A percentile compares a stretch with the other conserved stretches of the same genome.
These are phyloP conservation scores for Cyprinodon tularosa DNA, from an alignment of 2,113 vertebrate genomes.

Conservation along the genomic window DNA sequence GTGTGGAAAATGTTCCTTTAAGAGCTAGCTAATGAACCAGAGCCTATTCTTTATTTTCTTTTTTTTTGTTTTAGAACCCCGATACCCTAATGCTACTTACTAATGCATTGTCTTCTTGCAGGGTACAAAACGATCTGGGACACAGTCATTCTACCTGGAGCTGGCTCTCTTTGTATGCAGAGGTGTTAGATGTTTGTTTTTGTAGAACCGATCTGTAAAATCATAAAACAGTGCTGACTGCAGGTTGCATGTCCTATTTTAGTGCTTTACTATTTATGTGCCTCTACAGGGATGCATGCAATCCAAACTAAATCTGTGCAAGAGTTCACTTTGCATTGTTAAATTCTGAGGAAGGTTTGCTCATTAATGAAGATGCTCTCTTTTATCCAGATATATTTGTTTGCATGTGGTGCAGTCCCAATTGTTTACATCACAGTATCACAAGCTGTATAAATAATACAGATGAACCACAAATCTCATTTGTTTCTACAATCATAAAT, in stretches of 20 bases:
- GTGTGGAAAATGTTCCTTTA: background rate
- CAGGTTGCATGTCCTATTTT: slow-evolving; percentile 54
- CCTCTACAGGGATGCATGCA: slow-evolving; percentile 14
- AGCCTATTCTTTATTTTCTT: slow-evolving; percentile 1
- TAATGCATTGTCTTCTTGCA: background rate
- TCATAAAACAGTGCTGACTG: slow-evolving; percentile 60
- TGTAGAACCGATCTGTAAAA: slow-evolving; percentile 34
- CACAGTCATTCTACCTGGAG: slow-evolving; percentile 17
- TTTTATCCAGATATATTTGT: background rate
- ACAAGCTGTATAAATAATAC: background rate
- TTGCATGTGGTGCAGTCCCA: background rate
- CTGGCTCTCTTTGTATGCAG: slow-evolving; percentile 14
- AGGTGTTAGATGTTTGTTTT: slow-evolving; percentile 35
- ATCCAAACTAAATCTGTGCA: slow-evolving; percentile 31
- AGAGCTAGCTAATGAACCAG: background rate
- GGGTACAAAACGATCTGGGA: slow-evolving; percentile 32
- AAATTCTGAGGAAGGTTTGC: slow-evolving; percentile 12
- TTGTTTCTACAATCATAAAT: background rate
- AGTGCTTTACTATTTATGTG: slow-evolving; percentile 56
- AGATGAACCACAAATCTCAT: background rate
- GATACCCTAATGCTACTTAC: background rate
- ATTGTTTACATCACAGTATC: background rate
- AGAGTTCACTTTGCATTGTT: slow-evolving; percentile 18
- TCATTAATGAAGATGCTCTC: slow-evolving; percentile 8
- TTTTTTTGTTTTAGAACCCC: background rate